Evolutionary conservation across 2,888 invertebrate species (phyloP).

Genomic region (Caenorhabditis sp.): DNA sequence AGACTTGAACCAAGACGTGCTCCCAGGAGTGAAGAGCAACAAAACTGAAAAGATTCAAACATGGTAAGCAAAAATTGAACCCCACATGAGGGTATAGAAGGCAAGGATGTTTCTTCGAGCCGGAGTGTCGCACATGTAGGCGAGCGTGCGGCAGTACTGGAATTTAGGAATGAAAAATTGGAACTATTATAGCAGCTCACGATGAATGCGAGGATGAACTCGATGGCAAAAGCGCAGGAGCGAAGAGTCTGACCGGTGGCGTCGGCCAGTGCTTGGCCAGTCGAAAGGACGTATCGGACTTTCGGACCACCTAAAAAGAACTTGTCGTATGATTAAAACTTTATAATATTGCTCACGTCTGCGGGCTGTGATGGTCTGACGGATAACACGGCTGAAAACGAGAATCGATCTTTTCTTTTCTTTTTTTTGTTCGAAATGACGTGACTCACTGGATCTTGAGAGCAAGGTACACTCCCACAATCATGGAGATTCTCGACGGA

Average conservation of each 20-base stretch:
- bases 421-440: background rate
- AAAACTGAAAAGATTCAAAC: conserved; percentile 13
- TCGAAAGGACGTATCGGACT: background rate
- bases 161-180: background rate
- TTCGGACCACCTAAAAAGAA: background rate
- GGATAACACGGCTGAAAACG: background rate
- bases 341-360: background rate
- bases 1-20: conserved; percentile 1
- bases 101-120: conserved; percentile 7
- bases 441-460: background rate
- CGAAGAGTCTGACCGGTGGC: conserved; percentile 3
- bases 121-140: conserved; percentile 6
- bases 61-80: background rate
- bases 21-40: conserved; percentile 24
- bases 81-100: conserved; percentile 19
- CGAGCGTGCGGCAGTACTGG: conserved; percentile 26
- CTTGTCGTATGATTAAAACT: background rate
- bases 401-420: background rate
- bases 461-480: background rate
- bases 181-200: background rate
- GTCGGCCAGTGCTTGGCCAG: conserved; percentile 14
- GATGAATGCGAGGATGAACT: conserved; percentile 4
- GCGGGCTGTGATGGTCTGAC: background rate
- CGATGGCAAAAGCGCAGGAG: background rate
- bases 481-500: background rate